Evolutionary conservation across 2,797 vertebrate species (phyloP), one percentile per base, ranked within the genome.

Genomic region (Merluccius polli): DNA sequence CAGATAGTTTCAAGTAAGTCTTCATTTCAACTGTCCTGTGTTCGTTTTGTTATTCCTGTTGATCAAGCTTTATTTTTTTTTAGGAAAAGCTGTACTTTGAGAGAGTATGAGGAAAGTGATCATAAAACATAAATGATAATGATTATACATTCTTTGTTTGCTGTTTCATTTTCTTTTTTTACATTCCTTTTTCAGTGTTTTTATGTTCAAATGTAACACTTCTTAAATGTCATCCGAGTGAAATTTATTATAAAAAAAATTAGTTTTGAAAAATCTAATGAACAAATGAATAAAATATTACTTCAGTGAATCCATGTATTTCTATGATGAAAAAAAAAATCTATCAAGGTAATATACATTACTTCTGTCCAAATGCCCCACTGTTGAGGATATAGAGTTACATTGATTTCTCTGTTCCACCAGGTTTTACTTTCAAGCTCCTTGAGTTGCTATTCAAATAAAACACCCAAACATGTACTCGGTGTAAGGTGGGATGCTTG

Each of bases 51-150:
- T 87, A 90, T 91, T 88, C 59, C 86, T 92, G 89, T 93, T 91
- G 88, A 84, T 92, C 90, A 65, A 90, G 87, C 92, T 95, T 95
- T 95, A 92, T 93, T 93, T 94, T 93, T 89, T 87, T 65, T 65
- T 52, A n/a, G 27, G 90, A 87, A 94, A 92, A 94, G 91, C 87
- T 93, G 92, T 90, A 91, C 87, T 87, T 91, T 88, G 91, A 89
- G 88, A 88, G 87, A 91, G 86, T 89, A 83, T 90, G 88, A 92
- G 92, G 84, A 87, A 92, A 87, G 88, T 88, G 85, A 91, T 85
- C 85, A 85, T 89, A 83, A 93, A 81, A 89, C 92, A 91, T 91
- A 93, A 93, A 91, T 90, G 74, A 76, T 79, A 86, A 90, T 84
- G 83, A 90, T 90, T 90, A 90, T 87, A 88, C 89, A 91, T 91